Conservation (phyloP, 2,888 invertebrate genomes). For the Philereme vetulata region DNA sequence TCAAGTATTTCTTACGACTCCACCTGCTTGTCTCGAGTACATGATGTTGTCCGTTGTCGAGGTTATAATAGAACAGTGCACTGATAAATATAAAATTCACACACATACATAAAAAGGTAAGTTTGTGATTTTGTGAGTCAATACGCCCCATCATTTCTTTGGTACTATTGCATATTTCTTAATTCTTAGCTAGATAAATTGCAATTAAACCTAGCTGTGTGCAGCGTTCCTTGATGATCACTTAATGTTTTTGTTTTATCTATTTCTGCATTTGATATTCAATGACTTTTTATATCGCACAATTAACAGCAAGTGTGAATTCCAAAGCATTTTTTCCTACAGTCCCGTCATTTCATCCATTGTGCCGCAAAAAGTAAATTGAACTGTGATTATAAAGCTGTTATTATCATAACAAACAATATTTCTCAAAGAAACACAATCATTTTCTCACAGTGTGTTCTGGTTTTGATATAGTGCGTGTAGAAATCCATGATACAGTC, state of each 20-base stretch:
- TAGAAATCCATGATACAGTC: constrained; percentile 55
- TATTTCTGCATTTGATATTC: background rate
- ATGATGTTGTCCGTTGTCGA: too few species aligned
- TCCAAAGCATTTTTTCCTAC: constrained; percentile 48
- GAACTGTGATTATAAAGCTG: constrained; percentile 61
- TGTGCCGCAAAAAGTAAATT: constrained; percentile 69
- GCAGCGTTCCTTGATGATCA: too few species aligned
- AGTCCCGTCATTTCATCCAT: constrained; percentile 49
- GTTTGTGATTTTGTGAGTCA: too few species aligned
- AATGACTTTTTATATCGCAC: constrained; percentile 18
- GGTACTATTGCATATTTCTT: too few species aligned
- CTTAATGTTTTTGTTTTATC: background rate
- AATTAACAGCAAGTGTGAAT: constrained; percentile 37
- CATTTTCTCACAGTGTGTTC: constrained; percentile 63
- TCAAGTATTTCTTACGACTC: too few species aligned
- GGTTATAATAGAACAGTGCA: too few species aligned
- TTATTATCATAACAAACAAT: constrained; percentile 68
- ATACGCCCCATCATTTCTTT: too few species aligned
- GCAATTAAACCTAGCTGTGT: too few species aligned
- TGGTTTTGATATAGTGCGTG: constrained; percentile 58
- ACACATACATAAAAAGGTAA: too few species aligned
- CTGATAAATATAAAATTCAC: too few species aligned
- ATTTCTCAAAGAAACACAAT: constrained; percentile 68
- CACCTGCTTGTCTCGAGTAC: too few species aligned
- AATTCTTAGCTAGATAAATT: too few species aligned